Evolutionary conservation across 2,113 vertebrate species (phyloP), one percentile per base, ranked within the genome.

Genomic region (Microtus richardsoni): DNA sequence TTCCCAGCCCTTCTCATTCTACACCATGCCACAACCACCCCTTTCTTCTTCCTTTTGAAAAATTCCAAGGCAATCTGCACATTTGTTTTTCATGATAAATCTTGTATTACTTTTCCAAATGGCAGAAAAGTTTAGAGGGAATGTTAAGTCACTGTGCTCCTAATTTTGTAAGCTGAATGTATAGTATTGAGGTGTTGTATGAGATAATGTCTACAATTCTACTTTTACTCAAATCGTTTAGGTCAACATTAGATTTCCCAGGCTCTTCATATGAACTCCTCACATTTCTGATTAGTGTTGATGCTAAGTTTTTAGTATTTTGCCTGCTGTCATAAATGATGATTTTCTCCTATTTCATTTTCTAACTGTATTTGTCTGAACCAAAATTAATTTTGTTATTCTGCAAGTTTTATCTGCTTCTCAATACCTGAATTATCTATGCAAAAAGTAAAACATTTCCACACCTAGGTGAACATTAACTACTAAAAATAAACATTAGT

Each of bases 81-180:
- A 44, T 49, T 52, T 80, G 73, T n/a, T 84, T 88, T 62, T 88
- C 24, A 88, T 49, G 1, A 14, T 75, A 39, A 88, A 75, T 13
- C 95, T 92, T 78, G 10, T 66, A 33, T 92, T 79, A 80, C 62
- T 92, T 92, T 93, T 41, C 82, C 9, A 88, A 91, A 36, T 91
- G 22, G 3, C 68, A 62, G 96, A 86, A 86, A 80, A 60, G 24
- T 89, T 91, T 52, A 17, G 49, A 85, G 44, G 10, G 17, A 41
- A 64, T 41, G n/a, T n/a, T 93, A 89, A 89, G 36, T 60, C 16
- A n/a, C 3, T 60, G 16, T 80, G 75, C 73, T 66, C 88, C 75
- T 70, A 92, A 22, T 26, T 94, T 92, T 75, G 77, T 66, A 91
- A 87, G 75, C 33, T 33, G 36, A 91, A 8, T 44, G 6, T 5